Conservation (phyloP, 2,797 vertebrate species). For the Simalia tracyae region DNA sequence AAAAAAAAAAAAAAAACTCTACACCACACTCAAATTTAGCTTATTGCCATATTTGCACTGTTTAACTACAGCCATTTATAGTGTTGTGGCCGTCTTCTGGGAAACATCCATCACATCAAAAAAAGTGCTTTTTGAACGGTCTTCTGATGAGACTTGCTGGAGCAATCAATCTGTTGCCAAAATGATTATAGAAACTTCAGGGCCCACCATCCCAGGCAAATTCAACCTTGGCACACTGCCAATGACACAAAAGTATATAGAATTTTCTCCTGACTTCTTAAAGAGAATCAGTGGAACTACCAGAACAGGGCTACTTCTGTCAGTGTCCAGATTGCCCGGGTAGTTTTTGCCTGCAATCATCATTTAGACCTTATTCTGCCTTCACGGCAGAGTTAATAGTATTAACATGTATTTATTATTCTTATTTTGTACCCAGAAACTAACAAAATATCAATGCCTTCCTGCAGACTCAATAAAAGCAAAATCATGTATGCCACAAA, state of each 20-base stretch:
- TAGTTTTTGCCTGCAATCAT: neutral
- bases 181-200: neutral
- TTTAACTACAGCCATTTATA: neutral
- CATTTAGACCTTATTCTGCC: neutral
- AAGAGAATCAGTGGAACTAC: neutral
- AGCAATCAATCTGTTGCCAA: neutral
- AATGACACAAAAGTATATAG: neutral
- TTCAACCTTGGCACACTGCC: neutral
- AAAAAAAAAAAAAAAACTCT: neutral
- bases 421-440: neutral
- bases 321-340: neutral
- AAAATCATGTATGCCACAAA: neutral
- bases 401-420: neutral
- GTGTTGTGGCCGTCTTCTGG: neutral
- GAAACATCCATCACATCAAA: neutral
- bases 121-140: neutral
- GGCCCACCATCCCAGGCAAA: neutral
- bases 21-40: neutral
- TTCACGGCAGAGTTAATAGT: neutral
- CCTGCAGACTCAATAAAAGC: neutral
- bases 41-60: neutral
- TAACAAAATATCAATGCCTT: neutral
- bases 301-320: neutral
- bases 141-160: constrained; percentile 8
- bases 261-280: neutral